phyloP scores from a whole-genome alignment of 2,888 invertebrate species.

The Archaeoteleia sp. region DNA sequence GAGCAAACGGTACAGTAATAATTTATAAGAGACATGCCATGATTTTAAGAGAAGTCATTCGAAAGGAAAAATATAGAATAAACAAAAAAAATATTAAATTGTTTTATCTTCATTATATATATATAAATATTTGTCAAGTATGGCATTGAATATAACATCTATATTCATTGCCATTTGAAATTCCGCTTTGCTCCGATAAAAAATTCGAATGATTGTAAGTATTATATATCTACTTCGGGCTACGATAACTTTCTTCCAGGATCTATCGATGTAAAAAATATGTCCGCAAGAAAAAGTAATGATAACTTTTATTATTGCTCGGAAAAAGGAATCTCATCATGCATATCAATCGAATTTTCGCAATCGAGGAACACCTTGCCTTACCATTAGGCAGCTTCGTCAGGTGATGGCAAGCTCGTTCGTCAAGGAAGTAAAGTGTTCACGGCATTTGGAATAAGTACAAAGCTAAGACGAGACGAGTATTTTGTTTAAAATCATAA shows the following conservation, averaged over 20 bases:
- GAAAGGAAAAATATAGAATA: no score
- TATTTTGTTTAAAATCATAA: constrained; percentile 1
- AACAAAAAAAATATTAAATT: no score
- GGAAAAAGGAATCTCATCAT: constrained; percentile 41
- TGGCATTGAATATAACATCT: constrained; percentile 5
- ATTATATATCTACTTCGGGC: constrained; percentile 39
- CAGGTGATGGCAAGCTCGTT: constrained; percentile 6
- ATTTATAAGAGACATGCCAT: no score
- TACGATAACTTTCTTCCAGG: constrained; percentile 25
- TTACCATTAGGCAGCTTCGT: constrained; percentile 51
- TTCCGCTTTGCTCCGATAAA: constrained; percentile 47
- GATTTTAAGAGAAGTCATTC: no score
- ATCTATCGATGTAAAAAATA: constrained; percentile 17
- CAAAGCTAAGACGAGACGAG: not conserved
- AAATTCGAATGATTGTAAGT: constrained; percentile 46
- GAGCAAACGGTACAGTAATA: no score
- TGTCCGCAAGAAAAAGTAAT: constrained; percentile 16
- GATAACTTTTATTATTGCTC: constrained; percentile 45
- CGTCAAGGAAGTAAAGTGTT: not conserved
- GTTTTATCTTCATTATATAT: no score
- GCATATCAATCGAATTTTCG: constrained; percentile 28
- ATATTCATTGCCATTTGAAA: constrained; percentile 6
- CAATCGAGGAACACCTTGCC: constrained; percentile 31
- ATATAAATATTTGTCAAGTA: constrained; percentile 29
- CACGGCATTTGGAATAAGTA: not conserved